phyloP scores from a whole-genome alignment of 2,113 vertebrate species.

The Eurystomus gularis region DNA sequence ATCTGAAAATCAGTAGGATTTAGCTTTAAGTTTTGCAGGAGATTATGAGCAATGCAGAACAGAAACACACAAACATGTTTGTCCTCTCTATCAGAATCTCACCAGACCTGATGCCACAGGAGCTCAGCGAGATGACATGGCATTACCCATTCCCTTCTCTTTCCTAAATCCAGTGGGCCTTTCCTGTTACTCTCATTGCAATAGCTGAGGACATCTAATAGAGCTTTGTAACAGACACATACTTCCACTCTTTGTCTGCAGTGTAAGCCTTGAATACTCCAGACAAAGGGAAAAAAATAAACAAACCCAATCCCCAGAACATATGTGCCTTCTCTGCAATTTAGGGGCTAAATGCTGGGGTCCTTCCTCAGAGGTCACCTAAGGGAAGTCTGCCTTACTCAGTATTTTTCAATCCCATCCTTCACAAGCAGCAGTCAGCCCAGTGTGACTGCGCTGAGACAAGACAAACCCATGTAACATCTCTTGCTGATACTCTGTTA shows the following conservation, averaged over 20 bases:
- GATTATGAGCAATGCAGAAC: background rate
- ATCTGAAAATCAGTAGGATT: background rate
- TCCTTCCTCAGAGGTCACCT: background rate
- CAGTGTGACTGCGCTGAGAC: conserved; percentile 10
- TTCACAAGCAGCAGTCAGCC: background rate
- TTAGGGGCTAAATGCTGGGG: background rate
- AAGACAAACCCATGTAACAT: conserved; percentile 9
- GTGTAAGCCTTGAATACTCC: background rate
- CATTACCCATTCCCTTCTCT: background rate
- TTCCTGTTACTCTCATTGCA: background rate
- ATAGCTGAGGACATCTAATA: background rate
- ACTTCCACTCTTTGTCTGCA: background rate
- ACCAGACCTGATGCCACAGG: background rate
- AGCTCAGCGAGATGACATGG: background rate
- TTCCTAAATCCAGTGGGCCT: background rate
- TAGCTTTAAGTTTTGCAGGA: background rate
- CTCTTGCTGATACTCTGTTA: conserved; percentile 39
- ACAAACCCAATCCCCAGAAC: background rate
- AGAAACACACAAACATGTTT: background rate
- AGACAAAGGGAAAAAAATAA: background rate
- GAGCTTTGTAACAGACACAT: background rate
- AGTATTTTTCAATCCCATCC: background rate
- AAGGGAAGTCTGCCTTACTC: background rate
- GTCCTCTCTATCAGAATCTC: background rate
- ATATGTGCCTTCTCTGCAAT: background rate